phyloP scores from a whole-genome alignment of 1,140 invertebrate genomes.

The Neocloeon triangulifer region DNA sequence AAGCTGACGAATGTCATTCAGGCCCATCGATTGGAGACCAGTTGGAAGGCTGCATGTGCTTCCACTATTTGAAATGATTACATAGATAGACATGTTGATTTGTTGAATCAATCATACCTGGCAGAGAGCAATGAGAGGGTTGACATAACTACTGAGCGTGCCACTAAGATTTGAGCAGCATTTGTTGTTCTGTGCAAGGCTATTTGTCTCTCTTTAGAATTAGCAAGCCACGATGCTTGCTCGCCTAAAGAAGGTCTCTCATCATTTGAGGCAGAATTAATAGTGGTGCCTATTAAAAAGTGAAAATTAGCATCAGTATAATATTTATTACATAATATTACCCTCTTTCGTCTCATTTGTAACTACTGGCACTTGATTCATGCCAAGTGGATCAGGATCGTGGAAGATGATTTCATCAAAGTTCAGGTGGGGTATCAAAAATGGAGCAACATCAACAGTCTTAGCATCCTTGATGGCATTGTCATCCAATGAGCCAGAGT shows the following conservation, averaged over 20 bases:
- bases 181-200: conserved; percentile 24
- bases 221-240: conserved; percentile 22
- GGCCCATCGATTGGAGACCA: conserved; percentile 29
- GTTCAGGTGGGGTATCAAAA: too few relatives aligned
- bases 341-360: conserved; percentile 9
- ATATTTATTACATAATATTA: too few relatives aligned
- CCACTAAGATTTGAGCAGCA: conserved; percentile 26
- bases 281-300: too few relatives aligned
- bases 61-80: conserved; percentile 17
- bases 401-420: conserved; percentile 21
- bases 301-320: too few relatives aligned
- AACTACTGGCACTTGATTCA: conserved; percentile 17
- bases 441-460: too few relatives aligned
- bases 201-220: conserved; percentile 21
- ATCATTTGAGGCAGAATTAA: too few relatives aligned
- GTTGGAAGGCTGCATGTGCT: conserved; percentile 23
- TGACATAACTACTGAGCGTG: conserved; percentile 27
- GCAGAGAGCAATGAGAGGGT: conserved; percentile 27
- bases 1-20: conserved; percentile 31
- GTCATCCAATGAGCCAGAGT: too few relatives aligned
- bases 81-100: too few relatives aligned
- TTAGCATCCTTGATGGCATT: too few relatives aligned
- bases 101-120: conserved; percentile 17
- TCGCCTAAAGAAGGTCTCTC: too few relatives aligned
- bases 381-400: conserved; percentile 29